These are phyloP conservation scores for Chouioia cunea DNA, from an alignment of 2,888 invertebrate genomes.

Conservation along the genomic window DNA sequence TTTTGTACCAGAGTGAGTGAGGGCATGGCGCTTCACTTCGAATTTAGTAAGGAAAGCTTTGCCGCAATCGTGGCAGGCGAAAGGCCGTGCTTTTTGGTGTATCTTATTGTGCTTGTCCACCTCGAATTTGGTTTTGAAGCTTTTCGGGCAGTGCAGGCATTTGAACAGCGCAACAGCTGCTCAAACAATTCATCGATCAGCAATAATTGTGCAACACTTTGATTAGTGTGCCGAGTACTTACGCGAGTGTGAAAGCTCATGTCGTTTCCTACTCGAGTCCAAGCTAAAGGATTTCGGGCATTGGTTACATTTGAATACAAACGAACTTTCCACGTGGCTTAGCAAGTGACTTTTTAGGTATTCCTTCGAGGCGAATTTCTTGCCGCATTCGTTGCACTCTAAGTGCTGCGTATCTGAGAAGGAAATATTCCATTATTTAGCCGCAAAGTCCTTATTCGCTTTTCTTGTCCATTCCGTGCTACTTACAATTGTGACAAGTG, in stretches of 20 bases:
- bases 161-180: conserved; percentile 63
- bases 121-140: conserved; percentile 64
- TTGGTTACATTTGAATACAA: conserved; percentile 74
- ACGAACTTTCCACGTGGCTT: conserved; percentile 69
- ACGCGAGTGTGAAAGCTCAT: conserved; percentile 79
- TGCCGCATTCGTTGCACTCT: conserved; percentile 74
- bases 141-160: conserved; percentile 65
- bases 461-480: neutral
- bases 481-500: conserved; percentile 61
- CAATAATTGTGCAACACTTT: neutral
- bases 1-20: conserved; percentile 65
- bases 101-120: conserved; percentile 66
- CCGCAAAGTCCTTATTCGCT: neutral
- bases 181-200: conserved; percentile 6
- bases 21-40: conserved; percentile 66
- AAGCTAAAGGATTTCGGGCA: conserved; percentile 79
- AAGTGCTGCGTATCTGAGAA: conserved; percentile 70
- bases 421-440: no score
- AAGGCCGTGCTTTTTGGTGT: conserved; percentile 67
- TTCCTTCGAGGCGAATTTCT: conserved; percentile 73
- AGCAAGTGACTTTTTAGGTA: conserved; percentile 73
- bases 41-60: conserved; percentile 67
- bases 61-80: conserved; percentile 66
- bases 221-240: no score
- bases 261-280: conserved; percentile 78